Percentiles rank a stretch among this genome's conserved stretches.
These are phyloP conservation scores for Schizothorax lantsangensis DNA, from an alignment of 2,797 vertebrate species.

Conservation along the genomic window DNA sequence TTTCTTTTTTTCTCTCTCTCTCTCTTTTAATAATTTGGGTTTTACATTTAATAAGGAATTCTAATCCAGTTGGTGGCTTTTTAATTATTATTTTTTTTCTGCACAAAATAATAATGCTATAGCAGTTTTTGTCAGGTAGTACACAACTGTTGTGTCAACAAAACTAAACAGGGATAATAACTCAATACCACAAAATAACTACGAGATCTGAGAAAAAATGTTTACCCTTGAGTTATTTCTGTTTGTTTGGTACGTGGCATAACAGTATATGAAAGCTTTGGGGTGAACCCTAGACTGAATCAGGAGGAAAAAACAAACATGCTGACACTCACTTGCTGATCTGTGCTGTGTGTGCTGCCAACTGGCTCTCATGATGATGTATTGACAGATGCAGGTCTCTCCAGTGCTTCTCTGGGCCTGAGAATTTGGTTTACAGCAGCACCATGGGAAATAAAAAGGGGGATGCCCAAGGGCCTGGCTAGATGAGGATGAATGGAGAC, in stretches of 20 bases:
- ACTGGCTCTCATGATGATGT: conserved; percentile 76
- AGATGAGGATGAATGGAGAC: conserved; percentile 80
- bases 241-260: conserved; percentile 61
- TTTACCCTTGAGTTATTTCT: conserved; percentile 39
- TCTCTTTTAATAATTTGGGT: neutral
- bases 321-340: conserved; percentile 70
- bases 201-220: neutral
- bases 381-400: conserved; percentile 74
- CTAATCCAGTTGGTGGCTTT: neutral
- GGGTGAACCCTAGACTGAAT: conserved; percentile 7
- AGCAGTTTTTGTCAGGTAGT: conserved; percentile 60
- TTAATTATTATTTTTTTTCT: neutral
- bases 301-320: conserved; percentile 58
- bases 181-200: conserved; percentile 58
- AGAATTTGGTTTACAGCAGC: conserved; percentile 63
- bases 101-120: conserved; percentile 57
- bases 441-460: conserved; percentile 71
- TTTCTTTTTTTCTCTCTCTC: no score
- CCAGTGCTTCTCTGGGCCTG: conserved; percentile 62
- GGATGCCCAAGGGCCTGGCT: conserved; percentile 68
- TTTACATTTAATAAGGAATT: neutral
- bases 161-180: conserved; percentile 50
- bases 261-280: neutral
- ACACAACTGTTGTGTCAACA: conserved; percentile 67
- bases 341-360: conserved; percentile 68